Evolutionary conservation across 1,140 invertebrate genomes (phyloP).

Genomic region (Cyclina sinensis): DNA sequence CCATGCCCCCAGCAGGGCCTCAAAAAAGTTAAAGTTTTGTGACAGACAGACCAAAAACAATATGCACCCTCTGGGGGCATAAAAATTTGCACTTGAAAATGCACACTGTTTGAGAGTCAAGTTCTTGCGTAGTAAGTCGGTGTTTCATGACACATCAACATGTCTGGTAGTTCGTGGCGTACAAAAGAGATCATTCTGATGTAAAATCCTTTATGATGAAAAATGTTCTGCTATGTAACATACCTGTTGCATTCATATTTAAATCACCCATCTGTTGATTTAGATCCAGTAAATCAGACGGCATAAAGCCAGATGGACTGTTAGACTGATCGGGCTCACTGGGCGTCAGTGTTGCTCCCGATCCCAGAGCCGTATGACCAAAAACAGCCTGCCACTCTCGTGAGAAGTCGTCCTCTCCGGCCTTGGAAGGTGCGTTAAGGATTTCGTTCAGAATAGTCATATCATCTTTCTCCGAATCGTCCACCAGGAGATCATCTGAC

Average conservation of each 20-base stretch:
- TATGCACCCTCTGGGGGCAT: too few species aligned
- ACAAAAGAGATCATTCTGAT: too few species aligned
- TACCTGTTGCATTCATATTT: conserved; percentile 63
- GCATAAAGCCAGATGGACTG: conserved; percentile 85
- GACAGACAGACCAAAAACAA: too few species aligned
- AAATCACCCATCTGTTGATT: conserved; percentile 69
- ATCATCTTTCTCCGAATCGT: conserved; percentile 87
- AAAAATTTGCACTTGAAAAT: too few species aligned
- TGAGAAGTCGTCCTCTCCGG: conserved; percentile 84
- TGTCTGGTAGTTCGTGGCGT: too few species aligned
- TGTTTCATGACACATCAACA: too few species aligned
- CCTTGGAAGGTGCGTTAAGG: conserved; percentile 83
- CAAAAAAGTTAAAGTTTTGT: too few species aligned
- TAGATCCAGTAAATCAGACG: conserved; percentile 87
- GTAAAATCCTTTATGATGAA: too few species aligned
- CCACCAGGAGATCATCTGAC: conserved; percentile 82
- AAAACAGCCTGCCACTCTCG: conserved; percentile 86
- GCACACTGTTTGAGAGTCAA: too few species aligned
- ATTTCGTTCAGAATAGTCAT: conserved; percentile 87
- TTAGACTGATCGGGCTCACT: conserved; percentile 76
- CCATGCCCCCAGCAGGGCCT: too few species aligned
- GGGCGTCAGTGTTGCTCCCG: conserved; percentile 71
- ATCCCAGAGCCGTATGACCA: conserved; percentile 73
- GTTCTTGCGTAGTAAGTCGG: too few species aligned
- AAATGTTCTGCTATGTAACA: too few species aligned